Percentiles rank a stretch among this genome's conserved stretches.
Conservation (phyloP, 2,113 vertebrate genomes). For the Stictonetta naevosa region DNA sequence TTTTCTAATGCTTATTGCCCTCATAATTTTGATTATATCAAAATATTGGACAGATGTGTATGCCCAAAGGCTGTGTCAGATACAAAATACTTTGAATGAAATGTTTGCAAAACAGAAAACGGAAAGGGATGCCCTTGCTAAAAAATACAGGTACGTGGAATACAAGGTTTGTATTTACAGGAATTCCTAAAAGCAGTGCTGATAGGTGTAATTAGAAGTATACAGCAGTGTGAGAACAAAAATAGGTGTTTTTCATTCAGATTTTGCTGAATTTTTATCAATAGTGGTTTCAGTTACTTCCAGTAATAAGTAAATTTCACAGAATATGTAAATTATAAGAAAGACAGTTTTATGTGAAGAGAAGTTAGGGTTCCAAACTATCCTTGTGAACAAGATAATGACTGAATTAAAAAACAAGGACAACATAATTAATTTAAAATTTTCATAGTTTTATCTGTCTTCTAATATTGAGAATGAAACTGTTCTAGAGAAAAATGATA, state of each 20-base stretch:
- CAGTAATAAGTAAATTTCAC: not conserved
- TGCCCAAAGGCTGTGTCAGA: constrained; percentile 49
- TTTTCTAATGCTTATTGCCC: not conserved
- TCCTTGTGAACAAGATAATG: not conserved
- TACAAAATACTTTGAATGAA: constrained; percentile 74
- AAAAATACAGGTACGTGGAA: constrained; percentile 79
- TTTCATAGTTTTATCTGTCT: not conserved
- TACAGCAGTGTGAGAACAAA: not conserved
- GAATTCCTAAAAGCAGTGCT: not conserved
- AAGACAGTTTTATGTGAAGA: not conserved
- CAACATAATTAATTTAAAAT: not conserved
- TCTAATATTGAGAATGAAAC: not conserved
- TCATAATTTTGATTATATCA: not conserved
- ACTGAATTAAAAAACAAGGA: not conserved
- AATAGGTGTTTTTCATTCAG: not conserved
- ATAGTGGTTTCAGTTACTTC: not conserved
- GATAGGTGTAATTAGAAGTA: not conserved
- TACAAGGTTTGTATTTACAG: not conserved
- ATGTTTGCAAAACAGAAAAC: constrained; percentile 74
- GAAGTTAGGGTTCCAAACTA: not conserved
- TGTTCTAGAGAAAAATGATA: not conserved
- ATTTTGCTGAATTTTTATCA: not conserved
- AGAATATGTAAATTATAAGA: not conserved
- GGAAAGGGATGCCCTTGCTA: constrained; percentile 76
- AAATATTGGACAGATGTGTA: constrained; percentile 55